These are phyloP conservation scores for Conopomorpha cramerella DNA, from an alignment of 1,140 invertebrate species.

Conservation along the genomic window DNA sequence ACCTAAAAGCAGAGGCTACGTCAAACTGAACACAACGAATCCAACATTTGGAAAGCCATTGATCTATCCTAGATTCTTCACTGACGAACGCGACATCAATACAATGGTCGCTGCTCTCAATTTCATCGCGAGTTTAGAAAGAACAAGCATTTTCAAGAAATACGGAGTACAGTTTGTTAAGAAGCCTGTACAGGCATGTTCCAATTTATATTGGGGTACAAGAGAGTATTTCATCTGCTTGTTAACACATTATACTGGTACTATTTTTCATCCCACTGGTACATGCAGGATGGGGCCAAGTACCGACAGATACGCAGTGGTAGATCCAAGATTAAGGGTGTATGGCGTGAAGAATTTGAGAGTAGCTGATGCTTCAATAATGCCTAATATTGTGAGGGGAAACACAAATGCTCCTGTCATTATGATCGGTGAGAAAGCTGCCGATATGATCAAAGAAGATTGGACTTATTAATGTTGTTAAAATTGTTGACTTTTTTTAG, in stretches of 20 bases:
- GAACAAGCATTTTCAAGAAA: slow-evolving; percentile 60
- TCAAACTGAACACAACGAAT: slow-evolving; percentile 67
- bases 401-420: slow-evolving; percentile 70
- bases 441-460: slow-evolving; percentile 67
- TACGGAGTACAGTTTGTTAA: slow-evolving; percentile 61
- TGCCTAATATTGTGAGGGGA: slow-evolving; percentile 63
- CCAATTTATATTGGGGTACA: slow-evolving; percentile 61
- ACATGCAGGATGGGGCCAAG: slow-evolving; percentile 82
- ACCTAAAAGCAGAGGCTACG: slow-evolving; percentile 70
- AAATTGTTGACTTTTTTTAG: neutral
- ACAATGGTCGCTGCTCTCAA: slow-evolving; percentile 65
- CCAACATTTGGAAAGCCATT: slow-evolving; percentile 72
- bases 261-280: slow-evolving; percentile 76
- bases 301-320: slow-evolving; percentile 67
- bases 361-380: slow-evolving; percentile 76
- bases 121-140: slow-evolving; percentile 51
- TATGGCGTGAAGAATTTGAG: slow-evolving; percentile 68
- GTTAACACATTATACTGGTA: slow-evolving; percentile 67
- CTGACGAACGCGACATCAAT: slow-evolving; percentile 64
- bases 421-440: slow-evolving; percentile 73
- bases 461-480: slow-evolving; percentile 22
- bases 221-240: slow-evolving; percentile 74
- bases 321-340: slow-evolving; percentile 68
- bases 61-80: slow-evolving; percentile 79
- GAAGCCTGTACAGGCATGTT: slow-evolving; percentile 64